A percentile compares a stretch with the other conserved stretches of the same genome.
Evolutionary conservation across 1,140 invertebrate species (phyloP).

Genomic region (Drosophila varians): DNA sequence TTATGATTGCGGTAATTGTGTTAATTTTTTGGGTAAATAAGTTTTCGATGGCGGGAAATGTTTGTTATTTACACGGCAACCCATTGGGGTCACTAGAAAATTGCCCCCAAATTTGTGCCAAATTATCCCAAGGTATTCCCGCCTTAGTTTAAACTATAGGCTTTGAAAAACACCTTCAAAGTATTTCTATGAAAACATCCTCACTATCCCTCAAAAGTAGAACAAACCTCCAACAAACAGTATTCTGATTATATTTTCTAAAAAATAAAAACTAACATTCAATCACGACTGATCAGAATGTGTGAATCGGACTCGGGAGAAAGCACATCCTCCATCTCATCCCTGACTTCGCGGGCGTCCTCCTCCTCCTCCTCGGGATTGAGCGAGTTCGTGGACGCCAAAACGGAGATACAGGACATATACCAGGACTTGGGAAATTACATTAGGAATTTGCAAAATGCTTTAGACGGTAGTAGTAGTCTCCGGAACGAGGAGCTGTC

Average conservation of each 20-base stretch:
- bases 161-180: not conserved
- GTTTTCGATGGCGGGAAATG: not conserved
- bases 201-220: not conserved
- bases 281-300: not conserved
- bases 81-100: conserved; percentile 56
- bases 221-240: not conserved
- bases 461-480: not conserved
- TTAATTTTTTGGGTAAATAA: conserved; percentile 52
- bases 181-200: not conserved
- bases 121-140: not conserved
- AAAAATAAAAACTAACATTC: not conserved
- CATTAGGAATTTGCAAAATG: conserved; percentile 18
- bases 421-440: conserved; percentile 33
- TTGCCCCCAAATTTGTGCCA: conserved; percentile 22
- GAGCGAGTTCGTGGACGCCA: conserved; percentile 85
- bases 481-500: conserved; percentile 50
- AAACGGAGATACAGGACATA: conserved; percentile 85
- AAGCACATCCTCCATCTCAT: conserved; percentile 29
- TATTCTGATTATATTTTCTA: conserved; percentile 25
- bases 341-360: not conserved
- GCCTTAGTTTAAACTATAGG: no score
- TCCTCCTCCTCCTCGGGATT: conserved; percentile 30
- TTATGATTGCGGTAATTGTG: conserved; percentile 76
- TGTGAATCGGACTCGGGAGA: conserved; percentile 28
- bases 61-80: no score